Base-by-base conservation (phyloP, 1,140 invertebrate species). In the Ips typographus region DNA sequence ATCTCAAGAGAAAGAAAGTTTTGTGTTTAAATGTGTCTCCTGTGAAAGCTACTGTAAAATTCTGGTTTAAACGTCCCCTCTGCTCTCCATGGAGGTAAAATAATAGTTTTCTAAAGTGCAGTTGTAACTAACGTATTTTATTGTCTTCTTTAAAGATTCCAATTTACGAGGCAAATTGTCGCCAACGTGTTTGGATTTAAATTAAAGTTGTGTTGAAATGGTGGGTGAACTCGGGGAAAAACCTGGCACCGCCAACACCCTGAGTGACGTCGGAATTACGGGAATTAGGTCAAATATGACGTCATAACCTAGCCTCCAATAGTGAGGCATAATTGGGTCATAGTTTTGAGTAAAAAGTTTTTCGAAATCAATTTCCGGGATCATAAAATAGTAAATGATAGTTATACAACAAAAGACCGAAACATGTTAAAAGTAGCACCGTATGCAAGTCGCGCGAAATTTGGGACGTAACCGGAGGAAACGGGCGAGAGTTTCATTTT, bases 401-500 rank as follows among this genome's bases (percentile, higher is more conserved):
- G 59, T 44, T 8, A 3, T n/a, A 49, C 2, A 40, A 40, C 5
- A 53, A 52, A 40, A 40, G 39, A 64, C 7, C 40, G 40, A 39
- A 64, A 64, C n/a, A 8, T 22, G 57, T 38, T 44, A 47, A 52
- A 36, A 64, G 61, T 22, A 40, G 61, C 37, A 53, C 36, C 22
- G 53, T 40, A 40, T 66, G 56, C 41, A 58, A 38, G 4, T 52
- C 41, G 36, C n/a, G 55, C 55, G 6, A 59, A n/a, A 58, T 8
- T 42, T 6, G 65, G 42, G 47, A 66, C 59, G 49, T 58, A 66
- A 65, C 40, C 44, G 22, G 44, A 22, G 43, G 65, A 59, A 66
- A 66, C 51, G 65, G 49, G 43, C n/a, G 65, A 49, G 43, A 58
- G 51, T 66, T 59, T 66, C 57, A 68, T 61, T 67, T 68, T 68